These are phyloP conservation scores for Bradypodion ventrale DNA, from an alignment of 2,797 vertebrate species.

Conservation along the genomic window DNA sequence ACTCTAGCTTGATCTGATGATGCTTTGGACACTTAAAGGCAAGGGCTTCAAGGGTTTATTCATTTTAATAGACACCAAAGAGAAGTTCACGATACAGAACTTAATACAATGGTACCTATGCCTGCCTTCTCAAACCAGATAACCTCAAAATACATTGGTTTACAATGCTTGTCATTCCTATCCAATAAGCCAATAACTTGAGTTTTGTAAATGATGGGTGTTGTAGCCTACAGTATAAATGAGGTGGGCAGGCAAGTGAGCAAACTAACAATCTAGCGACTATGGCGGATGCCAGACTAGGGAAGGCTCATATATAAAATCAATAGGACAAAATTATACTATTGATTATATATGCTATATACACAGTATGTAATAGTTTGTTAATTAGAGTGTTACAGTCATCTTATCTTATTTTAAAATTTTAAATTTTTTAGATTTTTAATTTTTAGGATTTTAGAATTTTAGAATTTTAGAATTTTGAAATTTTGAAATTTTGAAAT, in stretches of 20 bases:
- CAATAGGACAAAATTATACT: not conserved
- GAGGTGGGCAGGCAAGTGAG: too few species aligned
- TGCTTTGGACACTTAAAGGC: not conserved
- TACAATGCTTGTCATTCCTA: not conserved
- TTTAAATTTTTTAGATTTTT: too few species aligned
- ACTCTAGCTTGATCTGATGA: not conserved
- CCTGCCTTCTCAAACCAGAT: not conserved
- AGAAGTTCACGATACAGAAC: not conserved
- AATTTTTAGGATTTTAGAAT: too few species aligned
- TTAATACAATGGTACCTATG: too few species aligned
- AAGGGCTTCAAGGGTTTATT: not conserved
- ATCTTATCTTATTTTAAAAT: too few species aligned
- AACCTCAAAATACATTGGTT: not conserved
- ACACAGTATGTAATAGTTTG: not conserved
- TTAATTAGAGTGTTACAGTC: not conserved
- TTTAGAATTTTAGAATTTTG: too few species aligned
- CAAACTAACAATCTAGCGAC: too few species aligned
- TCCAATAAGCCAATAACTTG: not conserved
- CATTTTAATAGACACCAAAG: not conserved
- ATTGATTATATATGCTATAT: not conserved
- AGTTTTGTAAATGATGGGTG: not conserved
- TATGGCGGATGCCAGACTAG: too few species aligned
- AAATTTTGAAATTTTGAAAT: too few species aligned
- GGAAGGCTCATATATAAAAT: not conserved
- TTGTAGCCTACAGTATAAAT: not conserved